Evolutionary conservation across 2,888 invertebrate species (phyloP), one percentile per base, ranked within the genome.

Genomic region (Ormyrus pomaceus): DNA sequence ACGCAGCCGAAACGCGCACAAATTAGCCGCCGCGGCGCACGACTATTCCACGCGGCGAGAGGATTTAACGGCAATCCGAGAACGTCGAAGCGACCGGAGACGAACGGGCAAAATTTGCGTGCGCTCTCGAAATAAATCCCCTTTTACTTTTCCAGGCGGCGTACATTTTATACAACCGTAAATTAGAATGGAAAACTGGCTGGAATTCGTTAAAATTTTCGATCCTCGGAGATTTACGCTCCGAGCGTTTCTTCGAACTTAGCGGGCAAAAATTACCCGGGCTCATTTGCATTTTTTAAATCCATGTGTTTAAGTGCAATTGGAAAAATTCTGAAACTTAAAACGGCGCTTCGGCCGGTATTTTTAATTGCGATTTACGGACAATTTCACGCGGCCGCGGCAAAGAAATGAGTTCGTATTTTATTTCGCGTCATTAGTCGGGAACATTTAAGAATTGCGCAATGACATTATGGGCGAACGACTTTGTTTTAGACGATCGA

Each of bases 51-150:
- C 34, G 34, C 2, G 34, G 34, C 34, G 70, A 55, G 70, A 55
- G 75, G 75, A 79, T 79, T 79, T 69, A 79, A 75, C 65, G 74
- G 64, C 2, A 7, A 11, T 64, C 46, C 9, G 71, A 51, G 71
- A 51, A 71, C 71, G 65, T 13, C 56, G 59, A 53, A 48, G 61
- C 46, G 59, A 61, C 13, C 34, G 34, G n/a, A 72, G 61, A 66
- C 50, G 8, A 50, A 1, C 34, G 19, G 48, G 50, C 13, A 56
- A 13, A 45, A 56, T 55, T 8, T 8, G 45, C 58, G 45, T 34
- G 7, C 55, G 6, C 19, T 45, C 8, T 19, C 13, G 45, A 70
- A 65, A 69, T 74, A 55, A 72, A 78, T 78, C 68, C 13, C 13
- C 65, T 71, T 65, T 71, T 71, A 75, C 75, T 59, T 69, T 69